A percentile compares a stretch with the other conserved stretches of the same genome.
phyloP scores from a whole-genome alignment of 1,140 invertebrate genomes.

The Scaptomyza hsui region DNA sequence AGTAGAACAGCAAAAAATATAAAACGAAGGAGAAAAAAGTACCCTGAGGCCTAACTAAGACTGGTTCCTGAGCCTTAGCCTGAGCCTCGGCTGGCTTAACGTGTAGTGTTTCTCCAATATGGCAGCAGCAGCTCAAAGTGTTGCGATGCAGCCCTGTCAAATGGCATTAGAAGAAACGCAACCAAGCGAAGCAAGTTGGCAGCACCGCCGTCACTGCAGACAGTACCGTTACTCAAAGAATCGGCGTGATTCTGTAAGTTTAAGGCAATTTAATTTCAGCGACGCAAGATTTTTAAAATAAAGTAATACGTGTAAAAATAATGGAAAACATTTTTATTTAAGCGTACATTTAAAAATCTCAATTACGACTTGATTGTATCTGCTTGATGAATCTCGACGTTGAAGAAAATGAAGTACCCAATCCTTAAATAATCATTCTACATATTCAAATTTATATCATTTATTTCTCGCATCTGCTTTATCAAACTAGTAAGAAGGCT shows the following conservation, averaged over 20 bases:
- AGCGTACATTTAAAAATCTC: too few species aligned
- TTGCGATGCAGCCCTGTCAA: constrained; percentile 38
- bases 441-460: too few species aligned
- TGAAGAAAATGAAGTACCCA: too few species aligned
- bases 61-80: constrained; percentile 1
- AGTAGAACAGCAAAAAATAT: neutral
- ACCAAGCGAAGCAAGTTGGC: constrained; percentile 27
- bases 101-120: neutral
- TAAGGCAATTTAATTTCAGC: neutral
- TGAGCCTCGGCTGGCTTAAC: constrained; percentile 6
- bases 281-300: too few species aligned
- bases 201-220: constrained; percentile 12
- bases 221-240: neutral
- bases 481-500: too few species aligned
- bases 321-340: too few species aligned
- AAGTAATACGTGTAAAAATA: too few species aligned
- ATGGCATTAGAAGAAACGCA: constrained; percentile 18
- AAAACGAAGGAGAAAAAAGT: neutral
- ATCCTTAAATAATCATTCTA: too few species aligned
- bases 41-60: neutral
- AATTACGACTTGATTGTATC: too few species aligned
- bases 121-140: constrained; percentile 32
- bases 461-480: too few species aligned
- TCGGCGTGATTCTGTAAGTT: neutral
- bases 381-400: too few species aligned